A percentile compares a stretch with the other conserved stretches of the same genome.
Conservation (phyloP, 2,888 invertebrate genomes). For the Tyria jacobaeae region DNA sequence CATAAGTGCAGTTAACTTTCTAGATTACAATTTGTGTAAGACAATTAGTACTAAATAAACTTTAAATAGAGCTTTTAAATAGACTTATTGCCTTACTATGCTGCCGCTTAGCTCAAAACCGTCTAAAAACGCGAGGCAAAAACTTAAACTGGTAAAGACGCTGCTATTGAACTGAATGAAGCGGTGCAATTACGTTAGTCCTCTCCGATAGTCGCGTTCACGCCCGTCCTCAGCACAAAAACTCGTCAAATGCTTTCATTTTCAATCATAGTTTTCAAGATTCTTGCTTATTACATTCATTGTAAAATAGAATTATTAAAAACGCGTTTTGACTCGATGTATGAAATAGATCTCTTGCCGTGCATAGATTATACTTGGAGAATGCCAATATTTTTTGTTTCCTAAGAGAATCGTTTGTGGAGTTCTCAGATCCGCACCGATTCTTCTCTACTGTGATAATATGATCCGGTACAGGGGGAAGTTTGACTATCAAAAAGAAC, state of each 20-base stretch:
- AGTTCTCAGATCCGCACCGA: slow-evolving; percentile 7
- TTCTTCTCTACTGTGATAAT: slow-evolving; percentile 12
- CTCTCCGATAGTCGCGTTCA: slow-evolving; percentile 36
- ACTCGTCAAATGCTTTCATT: slow-evolving; percentile 51
- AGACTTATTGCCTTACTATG: slow-evolving; percentile 51
- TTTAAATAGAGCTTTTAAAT: slow-evolving; percentile 59
- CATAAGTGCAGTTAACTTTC: slow-evolving; percentile 63
- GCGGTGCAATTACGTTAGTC: slow-evolving; percentile 57
- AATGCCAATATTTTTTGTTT: slow-evolving; percentile 15
- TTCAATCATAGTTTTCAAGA: slow-evolving; percentile 55
- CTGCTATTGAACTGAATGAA: slow-evolving; percentile 52
- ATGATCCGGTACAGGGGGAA: slow-evolving; percentile 1
- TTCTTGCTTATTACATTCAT: slow-evolving; percentile 51
- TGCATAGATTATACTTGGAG: slow-evolving; percentile 12
- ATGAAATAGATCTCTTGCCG: slow-evolving; percentile 13
- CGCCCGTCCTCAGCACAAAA: slow-evolving; percentile 43
- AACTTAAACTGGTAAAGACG: slow-evolving; percentile 54
- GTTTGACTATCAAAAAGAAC: slow-evolving; percentile 14
- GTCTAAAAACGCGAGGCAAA: slow-evolving; percentile 48
- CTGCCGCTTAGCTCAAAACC: slow-evolving; percentile 38
- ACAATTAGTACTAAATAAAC: slow-evolving; percentile 60
- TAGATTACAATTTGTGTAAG: slow-evolving; percentile 61
- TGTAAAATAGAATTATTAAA: slow-evolving; percentile 37
- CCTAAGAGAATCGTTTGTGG: slow-evolving; percentile 12
- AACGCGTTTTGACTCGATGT: slow-evolving; percentile 13